phyloP scores from a whole-genome alignment of 2,113 vertebrate species.

The Phylloscopus trochiloides region DNA sequence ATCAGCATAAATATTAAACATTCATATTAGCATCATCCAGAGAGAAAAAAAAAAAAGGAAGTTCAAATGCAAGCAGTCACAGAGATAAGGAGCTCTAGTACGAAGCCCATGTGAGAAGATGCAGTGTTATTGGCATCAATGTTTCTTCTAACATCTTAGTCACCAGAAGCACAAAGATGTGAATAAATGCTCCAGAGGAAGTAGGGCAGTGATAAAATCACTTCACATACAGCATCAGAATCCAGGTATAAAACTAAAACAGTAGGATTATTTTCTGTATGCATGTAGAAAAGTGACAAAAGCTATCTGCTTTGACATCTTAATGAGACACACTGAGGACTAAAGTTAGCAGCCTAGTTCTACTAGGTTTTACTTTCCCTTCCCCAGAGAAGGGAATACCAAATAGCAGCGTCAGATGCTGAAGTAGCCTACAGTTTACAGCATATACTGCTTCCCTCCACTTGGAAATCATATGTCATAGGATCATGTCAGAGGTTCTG shows the following conservation, averaged over 20 bases:
- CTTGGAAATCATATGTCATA: not conserved
- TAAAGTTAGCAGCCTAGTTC: not conserved
- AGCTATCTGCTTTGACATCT: not conserved
- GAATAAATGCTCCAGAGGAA: not conserved
- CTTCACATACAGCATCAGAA: not conserved
- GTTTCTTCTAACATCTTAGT: not conserved
- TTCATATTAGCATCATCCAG: not conserved
- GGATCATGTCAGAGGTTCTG: not conserved
- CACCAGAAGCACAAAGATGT: not conserved
- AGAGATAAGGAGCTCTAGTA: not conserved
- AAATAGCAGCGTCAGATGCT: not conserved
- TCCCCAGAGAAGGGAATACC: not conserved
- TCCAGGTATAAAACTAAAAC: not conserved
- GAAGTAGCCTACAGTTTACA: not conserved
- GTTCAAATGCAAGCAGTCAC: not conserved
- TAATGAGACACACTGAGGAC: not conserved
- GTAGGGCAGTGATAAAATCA: not conserved
- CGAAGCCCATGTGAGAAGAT: not conserved
- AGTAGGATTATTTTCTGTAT: not conserved
- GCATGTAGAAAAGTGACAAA: not conserved
- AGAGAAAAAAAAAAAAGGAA: not conserved
- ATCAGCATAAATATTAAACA: not conserved
- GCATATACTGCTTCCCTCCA: not conserved
- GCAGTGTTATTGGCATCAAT: not conserved
- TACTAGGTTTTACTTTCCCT: not conserved